phyloP scores from a whole-genome alignment of 2,797 vertebrate genomes.

The Leptatherina wallacei region DNA sequence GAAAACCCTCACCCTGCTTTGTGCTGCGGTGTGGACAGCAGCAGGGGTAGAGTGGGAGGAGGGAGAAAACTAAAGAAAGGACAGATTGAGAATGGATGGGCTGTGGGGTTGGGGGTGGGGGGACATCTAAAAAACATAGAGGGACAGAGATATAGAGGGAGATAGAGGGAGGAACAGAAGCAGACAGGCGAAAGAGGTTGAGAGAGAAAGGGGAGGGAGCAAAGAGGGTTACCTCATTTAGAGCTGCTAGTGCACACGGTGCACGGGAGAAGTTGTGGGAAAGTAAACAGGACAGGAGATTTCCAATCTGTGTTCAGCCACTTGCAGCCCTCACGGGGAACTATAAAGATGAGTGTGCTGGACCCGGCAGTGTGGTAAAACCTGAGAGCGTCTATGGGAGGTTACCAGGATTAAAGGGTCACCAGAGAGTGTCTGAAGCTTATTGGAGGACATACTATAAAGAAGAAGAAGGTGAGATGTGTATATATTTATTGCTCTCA shows the following conservation, averaged over 20 bases:
- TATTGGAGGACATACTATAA: constrained; percentile 66
- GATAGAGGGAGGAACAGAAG: constrained; percentile 49
- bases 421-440: constrained; percentile 71
- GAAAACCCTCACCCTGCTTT: constrained; percentile 52
- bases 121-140: constrained; percentile 53
- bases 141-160: constrained; percentile 30
- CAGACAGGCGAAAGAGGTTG: constrained; percentile 27
- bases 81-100: constrained; percentile 54
- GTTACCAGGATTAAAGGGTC: constrained; percentile 73
- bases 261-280: constrained; percentile 80
- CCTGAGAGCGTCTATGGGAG: constrained; percentile 68
- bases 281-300: constrained; percentile 80
- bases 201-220: constrained; percentile 57
- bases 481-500: constrained; percentile 49
- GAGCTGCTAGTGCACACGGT: constrained; percentile 64
- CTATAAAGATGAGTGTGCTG: constrained; percentile 60
- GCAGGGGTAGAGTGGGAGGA: constrained; percentile 68
- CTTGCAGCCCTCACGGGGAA: constrained; percentile 61
- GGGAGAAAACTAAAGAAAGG: constrained; percentile 69
- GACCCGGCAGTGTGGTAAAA: constrained; percentile 59
- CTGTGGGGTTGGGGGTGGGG: constrained; percentile 32
- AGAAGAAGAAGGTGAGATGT: constrained; percentile 76
- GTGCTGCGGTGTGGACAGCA: constrained; percentile 71
- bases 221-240: constrained; percentile 70
- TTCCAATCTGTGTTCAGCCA: constrained; percentile 60